Percentiles rank a stretch among this genome's conserved stretches.
Evolutionary conservation across 2,797 vertebrate species (phyloP).

Genomic region (Sternarchorhynchus goeldii): DNA sequence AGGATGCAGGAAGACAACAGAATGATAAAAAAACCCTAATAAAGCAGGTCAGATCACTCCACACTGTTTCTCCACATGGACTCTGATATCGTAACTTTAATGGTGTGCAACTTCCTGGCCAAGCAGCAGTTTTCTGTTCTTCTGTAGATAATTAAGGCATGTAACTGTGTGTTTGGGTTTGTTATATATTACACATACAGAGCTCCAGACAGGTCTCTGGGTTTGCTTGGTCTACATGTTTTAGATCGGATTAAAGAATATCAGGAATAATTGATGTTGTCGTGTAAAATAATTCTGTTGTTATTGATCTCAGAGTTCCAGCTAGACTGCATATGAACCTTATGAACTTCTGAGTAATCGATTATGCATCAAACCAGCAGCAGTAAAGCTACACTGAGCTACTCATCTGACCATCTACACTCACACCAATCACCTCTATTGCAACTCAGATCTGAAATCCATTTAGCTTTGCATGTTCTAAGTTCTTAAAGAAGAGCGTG

Average conservation of each 20-base stretch:
- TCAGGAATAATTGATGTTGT: conserved; percentile 52
- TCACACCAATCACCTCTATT: not conserved
- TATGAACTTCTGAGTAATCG: conserved; percentile 55
- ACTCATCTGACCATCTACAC: conserved; percentile 14
- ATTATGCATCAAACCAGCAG: conserved; percentile 41
- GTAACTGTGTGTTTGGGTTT: conserved; percentile 28
- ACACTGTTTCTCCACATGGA: not conserved
- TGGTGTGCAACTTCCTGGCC: conserved; percentile 25
- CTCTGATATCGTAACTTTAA: conserved; percentile 14
- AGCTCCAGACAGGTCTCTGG: conserved; percentile 37
- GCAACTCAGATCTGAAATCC: not conserved
- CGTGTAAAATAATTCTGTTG: conserved; percentile 57
- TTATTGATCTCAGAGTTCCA: conserved; percentile 49
- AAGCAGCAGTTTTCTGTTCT: conserved; percentile 38
- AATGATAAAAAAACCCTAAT: no score
- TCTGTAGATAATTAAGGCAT: conserved; percentile 47
- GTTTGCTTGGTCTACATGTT: conserved; percentile 33
- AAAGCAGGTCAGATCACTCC: no score
- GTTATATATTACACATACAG: conserved; percentile 32
- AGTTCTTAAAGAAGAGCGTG: not conserved
- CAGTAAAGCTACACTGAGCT: conserved; percentile 17
- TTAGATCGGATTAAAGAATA: conserved; percentile 50
- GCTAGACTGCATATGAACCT: conserved; percentile 51
- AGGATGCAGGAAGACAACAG: no score
- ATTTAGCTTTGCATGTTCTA: not conserved